Percentiles rank a stretch among this genome's conserved stretches.
Conservation (phyloP, 2,113 vertebrate species). For the Centrocercus urophasianus region DNA sequence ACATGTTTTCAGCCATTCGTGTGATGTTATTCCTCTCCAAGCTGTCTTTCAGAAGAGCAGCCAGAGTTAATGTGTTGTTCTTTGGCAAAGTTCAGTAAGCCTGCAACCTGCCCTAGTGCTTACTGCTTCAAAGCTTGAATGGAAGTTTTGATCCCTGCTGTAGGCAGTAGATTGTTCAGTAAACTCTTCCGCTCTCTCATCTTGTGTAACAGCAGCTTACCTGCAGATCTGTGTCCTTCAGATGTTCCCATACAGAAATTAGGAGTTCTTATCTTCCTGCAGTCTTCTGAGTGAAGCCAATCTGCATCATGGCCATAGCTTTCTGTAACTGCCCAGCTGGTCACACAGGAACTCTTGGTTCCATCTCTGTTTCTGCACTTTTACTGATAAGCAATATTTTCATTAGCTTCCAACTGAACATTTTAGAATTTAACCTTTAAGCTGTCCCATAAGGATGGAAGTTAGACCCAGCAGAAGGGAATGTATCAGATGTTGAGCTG, state of each 20-base stretch:
- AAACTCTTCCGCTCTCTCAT: background rate
- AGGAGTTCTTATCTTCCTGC: background rate
- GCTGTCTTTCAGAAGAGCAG: background rate
- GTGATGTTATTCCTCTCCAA: background rate
- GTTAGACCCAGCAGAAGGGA: background rate
- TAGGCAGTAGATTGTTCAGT: background rate
- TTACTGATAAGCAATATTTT: slow-evolving; percentile 3
- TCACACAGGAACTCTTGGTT: background rate
- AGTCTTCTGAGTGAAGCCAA: background rate
- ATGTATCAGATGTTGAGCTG: background rate
- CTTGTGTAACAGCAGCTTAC: background rate
- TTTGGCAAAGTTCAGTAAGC: background rate
- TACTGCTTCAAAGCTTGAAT: background rate
- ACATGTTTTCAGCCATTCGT: background rate
- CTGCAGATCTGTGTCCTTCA: background rate
- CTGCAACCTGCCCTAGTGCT: background rate
- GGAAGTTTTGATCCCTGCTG: background rate
- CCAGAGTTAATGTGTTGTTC: background rate
- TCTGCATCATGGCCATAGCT: background rate
- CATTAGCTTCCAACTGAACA: background rate
- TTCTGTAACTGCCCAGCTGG: background rate
- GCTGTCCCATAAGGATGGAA: background rate
- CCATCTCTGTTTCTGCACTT: background rate
- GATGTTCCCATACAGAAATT: background rate
- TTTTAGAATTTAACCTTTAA: background rate